phyloP scores from a whole-genome alignment of 2,888 invertebrate species.

The Drosophila peninsularis region DNA sequence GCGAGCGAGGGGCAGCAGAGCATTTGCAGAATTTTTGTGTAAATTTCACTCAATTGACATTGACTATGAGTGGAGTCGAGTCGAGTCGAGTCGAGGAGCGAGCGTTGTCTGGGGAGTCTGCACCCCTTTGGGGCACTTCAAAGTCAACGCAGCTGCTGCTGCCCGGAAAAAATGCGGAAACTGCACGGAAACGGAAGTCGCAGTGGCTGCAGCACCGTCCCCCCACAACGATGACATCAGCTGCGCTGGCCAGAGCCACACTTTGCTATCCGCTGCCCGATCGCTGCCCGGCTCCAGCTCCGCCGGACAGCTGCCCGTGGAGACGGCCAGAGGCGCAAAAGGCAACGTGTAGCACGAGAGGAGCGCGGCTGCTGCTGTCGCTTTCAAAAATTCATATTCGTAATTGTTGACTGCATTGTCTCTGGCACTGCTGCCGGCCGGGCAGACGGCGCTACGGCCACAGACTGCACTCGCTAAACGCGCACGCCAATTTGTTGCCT shows the following conservation, averaged over 20 bases:
- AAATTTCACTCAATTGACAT: conserved; percentile 80
- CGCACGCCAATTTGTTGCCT: conserved; percentile 10
- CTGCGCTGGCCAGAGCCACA: conserved; percentile 63
- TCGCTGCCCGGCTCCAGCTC: background rate
- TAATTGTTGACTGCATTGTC: conserved; percentile 81
- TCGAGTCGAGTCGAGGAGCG: conserved; percentile 3
- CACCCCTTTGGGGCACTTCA: conserved; percentile 65
- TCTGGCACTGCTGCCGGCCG: conserved; percentile 51
- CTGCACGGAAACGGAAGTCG: conserved; percentile 80
- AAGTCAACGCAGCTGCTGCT: conserved; percentile 73
- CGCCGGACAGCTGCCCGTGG: conserved; percentile 47
- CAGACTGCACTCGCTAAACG: conserved; percentile 51
- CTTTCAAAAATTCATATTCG: conserved; percentile 80
- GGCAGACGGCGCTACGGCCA: conserved; percentile 30
- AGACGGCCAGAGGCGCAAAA: conserved; percentile 31
- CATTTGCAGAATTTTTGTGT: conserved; percentile 58
- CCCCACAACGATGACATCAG: conserved; percentile 60
- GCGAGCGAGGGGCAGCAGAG: conserved; percentile 2
- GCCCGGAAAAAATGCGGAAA: conserved; percentile 72
- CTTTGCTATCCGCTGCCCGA: conserved; percentile 14
- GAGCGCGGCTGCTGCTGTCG: conserved; percentile 69
- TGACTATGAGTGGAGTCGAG: conserved; percentile 48
- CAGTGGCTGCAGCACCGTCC: conserved; percentile 70
- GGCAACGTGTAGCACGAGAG: conserved; percentile 28
- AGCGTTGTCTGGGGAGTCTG: conserved; percentile 16